Evolutionary conservation across 2,113 vertebrate genomes (phyloP).

Genomic region (Brachyistius frenatus): DNA sequence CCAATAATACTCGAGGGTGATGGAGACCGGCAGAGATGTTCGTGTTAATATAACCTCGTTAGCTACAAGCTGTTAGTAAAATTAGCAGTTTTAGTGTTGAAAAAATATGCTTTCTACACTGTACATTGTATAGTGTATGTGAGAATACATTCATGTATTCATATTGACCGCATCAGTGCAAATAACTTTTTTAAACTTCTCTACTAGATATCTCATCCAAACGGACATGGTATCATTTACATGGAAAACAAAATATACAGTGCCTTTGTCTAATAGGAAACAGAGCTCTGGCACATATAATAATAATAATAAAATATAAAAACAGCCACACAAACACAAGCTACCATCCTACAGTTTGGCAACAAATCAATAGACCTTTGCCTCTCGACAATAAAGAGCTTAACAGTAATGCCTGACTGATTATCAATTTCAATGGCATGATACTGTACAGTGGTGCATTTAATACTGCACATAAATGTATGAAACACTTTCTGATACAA

Average conservation of each 20-base stretch:
- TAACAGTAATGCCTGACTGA: constrained; percentile 70
- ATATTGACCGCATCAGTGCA: constrained; percentile 74
- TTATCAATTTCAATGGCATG: constrained; percentile 73
- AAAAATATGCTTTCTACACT: constrained; percentile 74
- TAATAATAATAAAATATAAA: constrained; percentile 64
- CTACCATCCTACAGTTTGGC: constrained; percentile 74
- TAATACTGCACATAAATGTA: constrained; percentile 94
- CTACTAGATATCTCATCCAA: constrained; percentile 63
- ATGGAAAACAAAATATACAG: constrained; percentile 62
- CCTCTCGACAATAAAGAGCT: constrained; percentile 45
- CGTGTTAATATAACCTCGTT: constrained; percentile 37
- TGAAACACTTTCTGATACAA: constrained; percentile 97
- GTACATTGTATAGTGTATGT: constrained; percentile 55
- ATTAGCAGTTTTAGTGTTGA: constrained; percentile 62
- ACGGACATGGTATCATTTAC: constrained; percentile 25
- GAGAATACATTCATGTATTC: constrained; percentile 70
- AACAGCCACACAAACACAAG: constrained; percentile 58
- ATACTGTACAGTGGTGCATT: constrained; percentile 90
- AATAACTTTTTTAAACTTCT: constrained; percentile 59
- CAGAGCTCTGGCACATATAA: constrained; percentile 60
- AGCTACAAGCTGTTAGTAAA: constrained; percentile 56
- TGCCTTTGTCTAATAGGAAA: constrained; percentile 61
- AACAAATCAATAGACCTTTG: constrained; percentile 74
- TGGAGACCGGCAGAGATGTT: constrained; percentile 32
- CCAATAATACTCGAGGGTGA: constrained; percentile 34